These are phyloP conservation scores for Tragulus kanchil DNA, from an alignment of 2,113 vertebrate species.

Conservation along the genomic window DNA sequence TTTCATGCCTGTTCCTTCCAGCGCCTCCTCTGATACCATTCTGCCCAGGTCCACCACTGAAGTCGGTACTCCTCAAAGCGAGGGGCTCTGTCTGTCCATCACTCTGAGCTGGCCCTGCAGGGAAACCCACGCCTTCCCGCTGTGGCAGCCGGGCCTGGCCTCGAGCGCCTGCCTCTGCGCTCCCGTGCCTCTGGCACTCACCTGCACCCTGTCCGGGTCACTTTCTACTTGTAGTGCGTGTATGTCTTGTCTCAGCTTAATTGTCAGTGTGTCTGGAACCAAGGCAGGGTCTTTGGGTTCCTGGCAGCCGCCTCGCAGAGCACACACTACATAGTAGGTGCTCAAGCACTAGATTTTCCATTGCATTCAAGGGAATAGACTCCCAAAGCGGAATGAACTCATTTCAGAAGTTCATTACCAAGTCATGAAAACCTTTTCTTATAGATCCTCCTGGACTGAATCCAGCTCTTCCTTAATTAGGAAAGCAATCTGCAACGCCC, in stretches of 20 bases:
- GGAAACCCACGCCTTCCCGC: not conserved
- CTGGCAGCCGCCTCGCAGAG: not conserved
- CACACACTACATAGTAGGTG: not conserved
- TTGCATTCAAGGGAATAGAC: not conserved
- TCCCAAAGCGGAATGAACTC: slow-evolving; percentile 9
- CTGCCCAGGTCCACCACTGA: not conserved
- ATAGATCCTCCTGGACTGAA: slow-evolving; percentile 53
- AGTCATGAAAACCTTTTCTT: slow-evolving; percentile 49
- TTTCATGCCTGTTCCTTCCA: not conserved
- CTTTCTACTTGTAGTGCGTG: not conserved
- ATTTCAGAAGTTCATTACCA: slow-evolving; percentile 68
- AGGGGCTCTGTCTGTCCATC: not conserved
- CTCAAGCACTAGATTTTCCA: not conserved
- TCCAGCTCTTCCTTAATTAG: slow-evolving; percentile 80
- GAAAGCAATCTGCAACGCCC: slow-evolving; percentile 70
- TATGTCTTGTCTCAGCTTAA: not conserved
- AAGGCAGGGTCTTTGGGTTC: not conserved
- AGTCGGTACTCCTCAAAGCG: not conserved
- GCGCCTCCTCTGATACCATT: not conserved
- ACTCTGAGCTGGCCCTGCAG: not conserved
- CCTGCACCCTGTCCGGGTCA: accelerated
- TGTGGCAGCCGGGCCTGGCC: not conserved
- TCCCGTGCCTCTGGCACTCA: not conserved
- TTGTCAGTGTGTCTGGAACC: not conserved
- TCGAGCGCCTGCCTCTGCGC: not conserved